Conservation (phyloP, 2,797 vertebrate genomes). For the Gouania willdenowi region DNA sequence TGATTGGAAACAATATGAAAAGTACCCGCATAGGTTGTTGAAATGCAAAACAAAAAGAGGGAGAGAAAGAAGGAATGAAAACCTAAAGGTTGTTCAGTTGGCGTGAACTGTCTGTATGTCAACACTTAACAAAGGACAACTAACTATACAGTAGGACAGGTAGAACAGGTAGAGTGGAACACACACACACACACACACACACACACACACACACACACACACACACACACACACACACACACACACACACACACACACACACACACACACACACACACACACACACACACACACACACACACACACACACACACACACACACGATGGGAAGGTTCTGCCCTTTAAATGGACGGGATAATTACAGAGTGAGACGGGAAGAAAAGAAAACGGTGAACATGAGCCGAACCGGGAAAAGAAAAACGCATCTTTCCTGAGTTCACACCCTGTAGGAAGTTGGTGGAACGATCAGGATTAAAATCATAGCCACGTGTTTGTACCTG, state of each 20-base stretch:
- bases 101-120: too few relatives aligned
- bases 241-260: constrained; percentile 23
- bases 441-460: too few relatives aligned
- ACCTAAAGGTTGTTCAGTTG: too few relatives aligned
- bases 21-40: too few relatives aligned
- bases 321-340: constrained; percentile 58
- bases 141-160: constrained; percentile 44
- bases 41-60: too few relatives aligned
- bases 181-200: background rate
- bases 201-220: constrained; percentile 12
- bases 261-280: too few relatives aligned
- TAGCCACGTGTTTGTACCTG: too few relatives aligned
- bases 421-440: background rate
- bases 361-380: constrained; percentile 11
- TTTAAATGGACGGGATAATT: constrained; percentile 64
- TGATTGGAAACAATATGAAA: too few relatives aligned
- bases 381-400: constrained; percentile 36
- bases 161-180: constrained; percentile 55
- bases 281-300: constrained; percentile 11
- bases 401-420: constrained; percentile 4
- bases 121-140: constrained; percentile 38
- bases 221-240: constrained; percentile 11
- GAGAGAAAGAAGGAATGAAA: too few relatives aligned
- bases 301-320: constrained; percentile 29
- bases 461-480: too few relatives aligned